Base-by-base conservation (phyloP, 2,113 vertebrate genomes). In the Vulpes lagopus region DNA sequence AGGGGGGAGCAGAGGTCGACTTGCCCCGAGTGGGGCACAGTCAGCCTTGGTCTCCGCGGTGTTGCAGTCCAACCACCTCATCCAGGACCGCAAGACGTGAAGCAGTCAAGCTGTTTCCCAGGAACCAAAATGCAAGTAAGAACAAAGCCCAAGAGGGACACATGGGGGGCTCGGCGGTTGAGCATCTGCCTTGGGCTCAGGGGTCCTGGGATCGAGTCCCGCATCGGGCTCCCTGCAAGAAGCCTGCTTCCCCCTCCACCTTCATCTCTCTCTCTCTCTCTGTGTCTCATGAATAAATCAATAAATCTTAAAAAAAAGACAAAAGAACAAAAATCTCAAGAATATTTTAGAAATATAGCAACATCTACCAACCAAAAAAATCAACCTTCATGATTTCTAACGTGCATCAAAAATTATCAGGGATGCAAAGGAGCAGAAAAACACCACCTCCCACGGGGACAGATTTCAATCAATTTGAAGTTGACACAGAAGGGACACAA, bases 281-380 rank as follows among this genome's bases (percentile, higher is more conserved):
- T 43, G 43, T 43, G 43, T 43, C 43, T 43, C 43, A 43, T 43
- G 43, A 43, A 43, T 43, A 43, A 43, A 43, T 43, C 43, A 43
- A 43, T 43, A 43, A 43, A 43, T 43, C 43, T 8, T 43, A 43
- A 43, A 43, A 43, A 43, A 43, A 43, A 43, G 43, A 43, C 43
- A 43, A 43, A 43, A 43, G 43, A 7, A 43, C 38, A 55, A 53
- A 78, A 57, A 85, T 0, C 5, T 60, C 20, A 35, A 89, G 10
- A 62, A 82, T 86, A 62, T 79, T 89, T 84, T 71, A 74, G 53
- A 30, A 84, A 80, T 73, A 84, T 3, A 69, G 71, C 81, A 94
- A 51, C 71, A 84, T 27, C 53, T 8, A 64, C 4, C 35, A 64
- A 32, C 43, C 82, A 71, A 8, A 10, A 10, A 91, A 83, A 49